Evolutionary conservation across 2,888 invertebrate species (phyloP), one percentile per base, ranked within the genome.

Genomic region (Emmelina monodactyla): DNA sequence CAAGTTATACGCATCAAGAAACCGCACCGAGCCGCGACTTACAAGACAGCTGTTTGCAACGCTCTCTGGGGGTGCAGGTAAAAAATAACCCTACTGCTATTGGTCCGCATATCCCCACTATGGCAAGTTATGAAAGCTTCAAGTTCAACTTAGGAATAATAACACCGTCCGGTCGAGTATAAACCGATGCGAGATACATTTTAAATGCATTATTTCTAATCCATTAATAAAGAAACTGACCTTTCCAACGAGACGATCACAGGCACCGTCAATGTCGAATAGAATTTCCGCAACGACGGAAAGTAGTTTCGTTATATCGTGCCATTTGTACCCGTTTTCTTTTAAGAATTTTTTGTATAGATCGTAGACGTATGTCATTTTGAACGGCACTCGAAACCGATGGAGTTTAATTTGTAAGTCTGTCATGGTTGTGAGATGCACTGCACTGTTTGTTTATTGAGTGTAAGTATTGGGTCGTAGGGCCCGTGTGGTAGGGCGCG

Each of bases 291-390:
- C 71, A 30, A 78, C 54, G 29, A 72, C 65, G 35, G 65, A 61
- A 43, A 81, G 58, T 32, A 79, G 56, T 62, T 78, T 78, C 33
- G 75, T 55, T 43, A 81, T 56, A 56, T 79, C 78, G 49, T 75
- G 76, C 80, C 78, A 81, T 51, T 70, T 72, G 61, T 73, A 78
- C 40, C 72, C 66, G 56, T 76, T 73, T 44, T 76, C 76, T 62
- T 78, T 75, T 44, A 79, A 67, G 58, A 79, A 69, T 48, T 68
- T 62, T 50, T 68, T 76, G 57, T 78, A 80, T 29, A 79, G 58
- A 42, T 73, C 73, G 48, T 67, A 75, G 51, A 78, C 75, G 41
- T 76, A 76, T 38, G 59, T 51, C 37, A 76, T 51, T 37, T 65
- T 62, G 22, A 72, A 56, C 22, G 72, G 68, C 39, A 65, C 41